Evolutionary conservation across 2,888 invertebrate species (phyloP), one percentile per base, ranked within the genome.

Genomic region (Caenorhabditis japonica): DNA sequence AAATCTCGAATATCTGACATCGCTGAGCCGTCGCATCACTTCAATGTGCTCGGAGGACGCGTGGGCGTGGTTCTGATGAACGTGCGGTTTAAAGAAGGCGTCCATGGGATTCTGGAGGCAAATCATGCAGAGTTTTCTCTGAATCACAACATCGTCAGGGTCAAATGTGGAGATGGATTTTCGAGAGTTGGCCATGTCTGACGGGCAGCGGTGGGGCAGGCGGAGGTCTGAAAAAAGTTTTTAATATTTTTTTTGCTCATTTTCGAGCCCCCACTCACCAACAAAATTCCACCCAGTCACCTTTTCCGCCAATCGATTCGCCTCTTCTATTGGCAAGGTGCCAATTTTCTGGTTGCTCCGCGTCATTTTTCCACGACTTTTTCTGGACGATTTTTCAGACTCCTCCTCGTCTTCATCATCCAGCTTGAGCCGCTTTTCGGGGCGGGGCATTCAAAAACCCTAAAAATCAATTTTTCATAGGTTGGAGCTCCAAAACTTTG

Each of bases 1-100:
- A 23, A 47, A 47, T 17, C 47, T n/a, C 47, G 47, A 15, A 17
- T 33, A 47, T 19, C 47, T 27, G 30, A 47, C 47, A 19, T 47
- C 47, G 33, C 17, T 30, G 3, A 47, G 15, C 10, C 47, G 17
- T 12, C 47, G 12, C 30, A 47, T 30, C 15, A 47, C 33, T 47
- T 33, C 33, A 3, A 13, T 15, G 7, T 21, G 15, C 30, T 27
- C 23, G 2, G 33, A 27, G 8, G 21, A 15, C 47, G 17, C 12
- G 4, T 47, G 30, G 10, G 47, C 30, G 30, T 47, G 47, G 15
- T 8, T 19, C 3, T 47, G 19, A 12, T 23, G 33, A 19, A 27
- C 30, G 17, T 47, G 47, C 15, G 30, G 27, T 4, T 27, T 15
- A 17, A 47, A n/a, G 21, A 47, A 47, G 5, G 46, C 23, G 30